Evolutionary conservation across 2,888 invertebrate species (phyloP).

Genomic region (Idaea straminata): DNA sequence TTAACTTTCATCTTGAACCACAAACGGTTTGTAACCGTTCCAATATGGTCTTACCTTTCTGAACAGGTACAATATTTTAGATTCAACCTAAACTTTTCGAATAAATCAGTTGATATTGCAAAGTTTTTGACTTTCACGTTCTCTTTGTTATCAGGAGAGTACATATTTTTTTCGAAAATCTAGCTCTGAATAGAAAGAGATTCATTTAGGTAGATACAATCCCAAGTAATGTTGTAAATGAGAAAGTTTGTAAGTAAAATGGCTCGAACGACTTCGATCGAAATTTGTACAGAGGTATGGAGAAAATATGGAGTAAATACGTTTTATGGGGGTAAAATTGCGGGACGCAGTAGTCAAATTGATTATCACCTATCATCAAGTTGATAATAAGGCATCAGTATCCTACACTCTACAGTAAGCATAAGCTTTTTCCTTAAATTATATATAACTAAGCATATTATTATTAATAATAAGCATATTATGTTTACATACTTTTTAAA

Average conservation of each 20-base stretch:
- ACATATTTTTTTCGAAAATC: neutral
- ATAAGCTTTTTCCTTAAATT: no score
- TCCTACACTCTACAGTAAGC: no score
- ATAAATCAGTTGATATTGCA: slow-evolving; percentile 21
- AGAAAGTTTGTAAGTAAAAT: neutral
- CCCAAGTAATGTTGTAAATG: neutral
- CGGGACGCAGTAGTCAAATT: neutral
- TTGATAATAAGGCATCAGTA: no score
- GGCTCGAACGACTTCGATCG: neutral
- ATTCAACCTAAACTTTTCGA: slow-evolving; percentile 13
- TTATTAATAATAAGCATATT: no score
- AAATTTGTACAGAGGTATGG: neutral
- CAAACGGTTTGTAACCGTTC: slow-evolving; percentile 17
- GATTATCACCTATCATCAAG: no score
- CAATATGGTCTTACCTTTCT: slow-evolving; percentile 19
- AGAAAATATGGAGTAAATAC: neutral
- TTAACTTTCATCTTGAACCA: slow-evolving; percentile 14
- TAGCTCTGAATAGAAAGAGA: neutral
- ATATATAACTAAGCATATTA: no score
- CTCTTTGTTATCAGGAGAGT: neutral
- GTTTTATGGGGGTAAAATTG: neutral
- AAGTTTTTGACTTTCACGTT: slow-evolving; percentile 5
- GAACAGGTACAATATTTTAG: slow-evolving; percentile 7
- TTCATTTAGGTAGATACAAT: neutral
- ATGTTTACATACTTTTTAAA: no score